Base-by-base conservation (phyloP, 2,888 invertebrate species). In the Coelogynopora nodosa region DNA sequence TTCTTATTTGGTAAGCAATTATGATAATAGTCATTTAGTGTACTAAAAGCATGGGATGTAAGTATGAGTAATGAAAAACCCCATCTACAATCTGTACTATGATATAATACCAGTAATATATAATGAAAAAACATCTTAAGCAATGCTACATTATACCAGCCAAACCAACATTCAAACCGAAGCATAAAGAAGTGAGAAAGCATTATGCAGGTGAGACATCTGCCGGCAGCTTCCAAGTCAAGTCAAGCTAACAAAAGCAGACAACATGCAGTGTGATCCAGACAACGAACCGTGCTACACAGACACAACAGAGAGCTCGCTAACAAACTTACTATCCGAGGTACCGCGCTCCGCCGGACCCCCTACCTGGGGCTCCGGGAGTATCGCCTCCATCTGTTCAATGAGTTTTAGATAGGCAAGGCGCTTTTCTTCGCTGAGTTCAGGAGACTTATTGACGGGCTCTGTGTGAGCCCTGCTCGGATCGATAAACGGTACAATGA, bases 301-400 rank as follows among this genome's bases (percentile, higher is more conserved):
- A n/a, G n/a, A n/a, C n/a, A n/a, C n/a, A n/a, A n/a, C n/a, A n/a
- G n/a, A n/a, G n/a, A n/a, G n/a, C n/a, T n/a, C 49, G 18, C 5
- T 5, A 49, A 5, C 49, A 49, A 18, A 49, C 49, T 49, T 49
- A 49, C 49, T 49, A 18, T 49, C 49, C 49, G 49, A 49, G 18
- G 5, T 49, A 13, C 49, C 49, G 10, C 49, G 5, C 49, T 13
- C 10, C 18, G 18, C 5, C 2, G 74, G 74, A 5, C 23, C 27
- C 2, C 18, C 10, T 74, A 74, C 74, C 23, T 2, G 23, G 10
- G 74, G 74, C 74, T 74, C 74, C 2, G 82, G 82, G 2, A 82
- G 82, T 2, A 31, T 82, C 10, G 82, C 82, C 23, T 82, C 82
- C 82, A 82, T 13, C 29, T 82, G 29, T 31, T 82, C 82, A 28